Base-by-base conservation (phyloP, 2,113 vertebrate genomes). In the Beaufortia kweichowensis region DNA sequence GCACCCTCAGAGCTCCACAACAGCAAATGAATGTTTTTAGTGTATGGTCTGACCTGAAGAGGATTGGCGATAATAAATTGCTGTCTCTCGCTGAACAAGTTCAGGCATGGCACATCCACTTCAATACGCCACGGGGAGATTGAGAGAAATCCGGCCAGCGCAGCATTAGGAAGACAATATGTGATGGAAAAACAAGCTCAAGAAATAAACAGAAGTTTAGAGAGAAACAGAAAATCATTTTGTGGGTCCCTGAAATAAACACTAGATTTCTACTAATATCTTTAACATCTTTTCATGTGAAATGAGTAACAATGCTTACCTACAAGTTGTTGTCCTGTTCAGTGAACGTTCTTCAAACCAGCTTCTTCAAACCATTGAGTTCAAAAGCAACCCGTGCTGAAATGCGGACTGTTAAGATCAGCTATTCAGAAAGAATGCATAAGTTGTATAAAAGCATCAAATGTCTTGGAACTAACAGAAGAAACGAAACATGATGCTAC, bases 101-200 rank as follows among this genome's bases (percentile, higher is more conserved):
- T 41, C 4, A 35, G 41, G 46, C 43, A 60, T 70, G 31, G 21
- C 56, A 33, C 65, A 21, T 71, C 12, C 39, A 21, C 23, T 78
- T 60, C 48, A 61, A 68, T 29, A n/a, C 21, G 2, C 43, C 41
- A 41, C 28, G 59, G 29, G 31, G 33, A 31, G 68, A 41, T 23
- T 59, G 59, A 71, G 50, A 63, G 19, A 50, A 23, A 50, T 33
- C 75, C 28, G 12, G 35, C 19, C 50, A 59, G 21, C 29, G 48
- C 67, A 69, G 67, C 24, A 31, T 41, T 26, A 39, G 68, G 23
- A 28, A 59, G 15, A 71, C 68, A 71, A 59, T 29, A 67, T 41
- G 53, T 59, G 68, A 59, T 19, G 31, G 31, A 23, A 26, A 56
- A 57, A 71, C 50, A 59, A 59, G 7, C 31, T 39, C 21, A 19